Conservation (phyloP, 2,113 vertebrate genomes). For the Eonycteris spelaea region DNA sequence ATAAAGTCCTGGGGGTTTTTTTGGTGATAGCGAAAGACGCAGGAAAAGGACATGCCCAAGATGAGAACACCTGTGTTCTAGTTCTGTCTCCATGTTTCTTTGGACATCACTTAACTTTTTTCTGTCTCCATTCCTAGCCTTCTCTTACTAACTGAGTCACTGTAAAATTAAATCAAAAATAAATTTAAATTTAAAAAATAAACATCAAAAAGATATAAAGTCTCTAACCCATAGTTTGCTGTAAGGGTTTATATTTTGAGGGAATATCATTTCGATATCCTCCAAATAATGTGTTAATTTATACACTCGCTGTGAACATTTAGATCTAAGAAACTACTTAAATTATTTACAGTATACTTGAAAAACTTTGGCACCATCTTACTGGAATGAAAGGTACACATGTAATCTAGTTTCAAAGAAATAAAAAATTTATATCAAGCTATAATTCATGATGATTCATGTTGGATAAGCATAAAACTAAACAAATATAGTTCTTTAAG, state of each 20-base stretch:
- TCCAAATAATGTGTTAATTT: background rate
- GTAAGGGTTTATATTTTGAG: slow-evolving; percentile 16
- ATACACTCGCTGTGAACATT: background rate
- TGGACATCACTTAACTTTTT: background rate
- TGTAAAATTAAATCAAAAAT: background rate
- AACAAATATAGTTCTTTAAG: background rate
- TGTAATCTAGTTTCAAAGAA: slow-evolving; percentile 23
- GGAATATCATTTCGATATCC: background rate
- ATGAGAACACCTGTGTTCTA: background rate
- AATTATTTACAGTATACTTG: slow-evolving; percentile 37
- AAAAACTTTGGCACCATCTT: slow-evolving; percentile 45
- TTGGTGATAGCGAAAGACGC: background rate
- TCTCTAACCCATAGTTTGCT: background rate
- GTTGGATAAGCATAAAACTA: background rate
- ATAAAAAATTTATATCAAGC: background rate
- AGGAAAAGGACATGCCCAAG: background rate
- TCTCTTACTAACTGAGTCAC: background rate
- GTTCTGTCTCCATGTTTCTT: background rate
- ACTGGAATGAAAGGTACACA: background rate
- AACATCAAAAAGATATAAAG: background rate
- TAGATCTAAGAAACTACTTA: background rate
- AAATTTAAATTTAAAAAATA: background rate
- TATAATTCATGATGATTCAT: slow-evolving; percentile 54
- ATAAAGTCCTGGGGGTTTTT: background rate
- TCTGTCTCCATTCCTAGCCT: background rate